Evolutionary conservation across 1,140 invertebrate species (phyloP), one percentile per base, ranked within the genome.

Genomic region (Drosophila pseudoananassae): DNA sequence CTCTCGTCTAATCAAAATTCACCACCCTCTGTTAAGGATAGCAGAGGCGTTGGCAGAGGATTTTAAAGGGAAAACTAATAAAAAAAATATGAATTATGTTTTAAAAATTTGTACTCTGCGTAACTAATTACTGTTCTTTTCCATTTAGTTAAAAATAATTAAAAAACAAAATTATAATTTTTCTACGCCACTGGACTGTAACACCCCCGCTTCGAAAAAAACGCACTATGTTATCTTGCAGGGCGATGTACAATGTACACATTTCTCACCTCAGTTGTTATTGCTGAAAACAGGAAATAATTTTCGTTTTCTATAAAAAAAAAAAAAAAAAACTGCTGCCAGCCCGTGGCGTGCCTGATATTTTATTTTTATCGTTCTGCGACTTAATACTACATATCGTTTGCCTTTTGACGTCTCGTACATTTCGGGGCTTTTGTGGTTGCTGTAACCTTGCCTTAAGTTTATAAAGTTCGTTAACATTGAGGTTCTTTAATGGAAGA

Each of bases 401-500:
- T 53, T 43, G 56, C 76, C 53, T 50, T 70, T 79, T 51, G 74
- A 75, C 63, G 51, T 64, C 36, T 72, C 57, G 40, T 33, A 68
- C 63, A 59, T 63, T 66, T 57, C 23, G 25, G 38, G 54, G 69
- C 47, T 78, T 58, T 66, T 72, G 33, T 60, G 63, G 15, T 59
- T 63, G 63, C 46, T 36, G 52, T 60, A 83, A 74, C 79, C 75
- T 83, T 83, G 70, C 43, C 49, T 33, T 56, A 69, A 56, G 51
- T 69, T 77, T 75, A 79, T 17, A 74, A 79, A 80, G 77, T 80
- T 80, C 77, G 78, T 80, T 76, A 76, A 56, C 75, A 66, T 77
- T 74, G 72, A 46, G 31, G 53, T 43, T 43, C 52, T 60, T 63
- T 50, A 49, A 38, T 58, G 38, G 36, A 15, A 56, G 51, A 14